Evolutionary conservation across 2,113 vertebrate genomes (phyloP), one percentile per base, ranked within the genome.

Genomic region (Callipepla californica): DNA sequence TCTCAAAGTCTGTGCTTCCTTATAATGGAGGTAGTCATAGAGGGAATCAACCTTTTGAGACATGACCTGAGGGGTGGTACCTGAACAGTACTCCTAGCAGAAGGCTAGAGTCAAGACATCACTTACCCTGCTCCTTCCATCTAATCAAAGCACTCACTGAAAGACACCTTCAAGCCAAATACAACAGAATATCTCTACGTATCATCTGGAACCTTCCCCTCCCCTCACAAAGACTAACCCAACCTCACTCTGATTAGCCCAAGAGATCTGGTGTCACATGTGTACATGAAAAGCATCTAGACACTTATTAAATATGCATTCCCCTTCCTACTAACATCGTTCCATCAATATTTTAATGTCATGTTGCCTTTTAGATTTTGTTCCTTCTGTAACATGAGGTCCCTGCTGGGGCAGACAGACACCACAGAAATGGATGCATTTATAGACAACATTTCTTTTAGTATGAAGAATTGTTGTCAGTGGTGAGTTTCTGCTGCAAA

Each of bases 321-420:
- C 74, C 36, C 42, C 38, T 85, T 87, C 73, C 90, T 84, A 85
- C 72, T 79, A 92, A 95, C 81, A 91, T 84, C 4, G 6, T 81
- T 92, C 58, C 76, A 96, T 95, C 90, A 95, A 95, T 95, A 96
- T 96, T 95, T 96, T 92, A 96, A 87, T 93, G 76, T 38, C 61
- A 81, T 76, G 87, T 93, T 94, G 82, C 68, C 85, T 92, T 85
- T 93, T 89, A 78, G 85, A 87, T 91, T 90, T 57, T 77, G 62
- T 85, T 92, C 48, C 48, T 81, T n/a, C 50, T 86, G 75, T 92
- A 92, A 89, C 63, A n/a, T 28, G 80, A 95, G 83, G 70, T 92
- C 50, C 30, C 22, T 81, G n/a, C 34, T 62, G 42, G 44, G 81
- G 72, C 57, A 88, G 44, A 59, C 0, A 0, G 44, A 67, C 28